Base-by-base conservation (phyloP, 2,888 invertebrate species). In the Panzeria rudis region DNA sequence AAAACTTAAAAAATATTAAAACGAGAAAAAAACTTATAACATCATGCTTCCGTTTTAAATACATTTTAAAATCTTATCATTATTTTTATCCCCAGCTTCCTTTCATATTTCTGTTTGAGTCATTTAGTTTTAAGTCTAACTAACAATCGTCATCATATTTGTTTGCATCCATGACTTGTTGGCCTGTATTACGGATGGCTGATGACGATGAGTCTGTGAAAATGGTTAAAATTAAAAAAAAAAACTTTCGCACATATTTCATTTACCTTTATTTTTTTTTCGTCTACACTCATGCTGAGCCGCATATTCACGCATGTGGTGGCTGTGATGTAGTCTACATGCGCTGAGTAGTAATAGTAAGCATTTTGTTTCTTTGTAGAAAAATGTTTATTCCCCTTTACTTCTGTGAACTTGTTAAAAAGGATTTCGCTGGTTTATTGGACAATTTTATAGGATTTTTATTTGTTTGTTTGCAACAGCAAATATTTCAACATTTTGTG, bases 161-260 rank as follows among this genome's bases (percentile, higher is more conserved):
- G 17, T 72, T 54, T 62, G 61, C 35, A 35, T 69, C 23, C 23
- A 0, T 41, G 25, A 23, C 35, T 11, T 50, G 13, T 44, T 56
- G 11, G 17, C 17, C 13, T 7, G 8, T 38, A 7, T 44, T 64
- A 13, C 20, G 50, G 35, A 3, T 20, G 50, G 5, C 35, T 41
- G 20, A 64, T 79, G 62, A 50, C 52, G 71, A 44, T 41, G 52
- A 68, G 59, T 68, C 56, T 68, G 59, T 29, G 52, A 20, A 44
- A 81, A 81, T 62, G 62, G 23, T 15, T 61, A 32, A 61, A 73
- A 35, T 64, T n/a, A 8, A 32, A 73, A 81, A 80, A 64, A 6
- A 25, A 73, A 81, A 75, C 68, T 52, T 75, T 69, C 69, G 75
- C 75, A 75, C 52, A 81, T 68, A 54, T 81, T 81, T 81, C 71